A percentile compares a stretch with the other conserved stretches of the same genome.
Evolutionary conservation across 2,113 vertebrate genomes (phyloP).

Genomic region (Cyphomyrus plagiostoma): DNA sequence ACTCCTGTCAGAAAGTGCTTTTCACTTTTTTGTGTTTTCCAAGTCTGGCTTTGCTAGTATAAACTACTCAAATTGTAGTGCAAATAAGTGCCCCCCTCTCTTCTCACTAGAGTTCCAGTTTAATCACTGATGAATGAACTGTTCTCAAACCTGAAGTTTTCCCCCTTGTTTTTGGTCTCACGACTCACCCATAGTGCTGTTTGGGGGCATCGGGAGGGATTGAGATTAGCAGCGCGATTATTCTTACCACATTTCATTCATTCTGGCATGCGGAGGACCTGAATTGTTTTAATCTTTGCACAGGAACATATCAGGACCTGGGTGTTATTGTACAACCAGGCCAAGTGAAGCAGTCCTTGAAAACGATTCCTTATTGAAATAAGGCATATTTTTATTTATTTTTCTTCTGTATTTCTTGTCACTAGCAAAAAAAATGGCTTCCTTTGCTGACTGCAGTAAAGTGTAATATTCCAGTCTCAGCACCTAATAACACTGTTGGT

Average conservation of each 20-base stretch:
- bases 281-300: neutral
- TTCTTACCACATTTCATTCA: neutral
- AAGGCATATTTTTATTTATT: neutral
- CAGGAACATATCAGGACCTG: neutral
- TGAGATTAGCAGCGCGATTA: neutral
- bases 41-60: neutral
- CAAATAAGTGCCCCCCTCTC: neutral
- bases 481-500: slow-evolving; percentile 45
- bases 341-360: neutral
- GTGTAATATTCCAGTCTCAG: slow-evolving; percentile 44
- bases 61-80: neutral
- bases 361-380: neutral
- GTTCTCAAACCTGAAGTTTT: neutral
- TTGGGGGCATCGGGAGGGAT: neutral
- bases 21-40: neutral
- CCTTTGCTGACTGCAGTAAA: slow-evolving; percentile 36
- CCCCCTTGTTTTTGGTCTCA: neutral
- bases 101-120: neutral
- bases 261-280: neutral
- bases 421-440: neutral
- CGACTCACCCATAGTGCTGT: neutral
- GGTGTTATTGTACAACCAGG: neutral
- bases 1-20: neutral
- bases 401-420: neutral
- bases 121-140: neutral